phyloP scores from a whole-genome alignment of 2,888 invertebrate species.

The Steinernema scapterisci region DNA sequence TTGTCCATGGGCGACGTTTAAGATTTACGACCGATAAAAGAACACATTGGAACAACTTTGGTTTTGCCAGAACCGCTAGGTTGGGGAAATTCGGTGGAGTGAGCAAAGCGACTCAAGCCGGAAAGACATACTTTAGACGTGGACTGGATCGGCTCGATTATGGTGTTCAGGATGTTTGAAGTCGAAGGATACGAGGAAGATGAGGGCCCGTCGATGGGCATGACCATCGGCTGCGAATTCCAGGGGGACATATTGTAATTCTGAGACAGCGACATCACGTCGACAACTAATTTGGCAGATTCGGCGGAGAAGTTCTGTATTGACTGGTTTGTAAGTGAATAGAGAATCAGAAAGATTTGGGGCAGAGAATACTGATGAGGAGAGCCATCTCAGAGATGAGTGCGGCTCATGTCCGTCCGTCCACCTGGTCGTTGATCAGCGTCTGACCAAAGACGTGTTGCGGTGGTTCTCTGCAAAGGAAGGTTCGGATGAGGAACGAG shows the following conservation, averaged over 20 bases:
- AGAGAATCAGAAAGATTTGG: conserved; percentile 23
- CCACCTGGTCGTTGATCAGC: background rate
- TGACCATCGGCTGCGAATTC: background rate
- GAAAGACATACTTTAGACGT: background rate
- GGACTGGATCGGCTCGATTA: conserved; percentile 18
- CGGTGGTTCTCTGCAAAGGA: background rate
- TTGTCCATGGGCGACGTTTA: conserved; percentile 16
- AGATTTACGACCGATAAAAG: conserved; percentile 8
- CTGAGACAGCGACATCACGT: conserved; percentile 9
- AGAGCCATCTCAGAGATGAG: background rate
- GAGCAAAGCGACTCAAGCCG: no score
- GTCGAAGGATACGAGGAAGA: background rate
- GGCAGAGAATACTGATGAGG: background rate
- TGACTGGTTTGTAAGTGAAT: conserved; percentile 15
- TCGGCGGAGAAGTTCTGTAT: background rate
- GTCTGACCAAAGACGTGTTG: background rate
- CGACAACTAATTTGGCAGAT: background rate
- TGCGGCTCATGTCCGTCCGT: conserved; percentile 7
- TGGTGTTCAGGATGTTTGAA: background rate
- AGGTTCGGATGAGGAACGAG: no score
- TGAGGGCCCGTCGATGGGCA: conserved; percentile 2
- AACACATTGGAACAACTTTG: background rate
- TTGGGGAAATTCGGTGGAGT: no score
- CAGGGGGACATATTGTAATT: conserved; percentile 5
- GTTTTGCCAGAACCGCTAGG: no score